phyloP scores from a whole-genome alignment of 1,140 invertebrate species.

The Caenorhabditis briggsae region DNA sequence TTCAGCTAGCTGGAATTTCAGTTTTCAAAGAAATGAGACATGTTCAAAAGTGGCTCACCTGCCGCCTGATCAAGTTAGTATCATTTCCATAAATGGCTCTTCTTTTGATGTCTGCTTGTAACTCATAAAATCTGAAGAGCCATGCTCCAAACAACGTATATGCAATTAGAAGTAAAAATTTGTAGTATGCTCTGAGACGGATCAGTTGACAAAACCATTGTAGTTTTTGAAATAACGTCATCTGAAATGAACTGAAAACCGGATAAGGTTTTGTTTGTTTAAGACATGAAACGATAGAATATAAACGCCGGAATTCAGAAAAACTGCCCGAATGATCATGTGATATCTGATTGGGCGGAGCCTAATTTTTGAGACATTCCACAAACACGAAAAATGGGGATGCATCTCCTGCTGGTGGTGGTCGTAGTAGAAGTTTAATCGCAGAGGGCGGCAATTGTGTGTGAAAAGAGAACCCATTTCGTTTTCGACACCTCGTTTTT shows the following conservation, averaged over 20 bases:
- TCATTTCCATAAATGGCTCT: neutral
- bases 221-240: conserved; percentile 14
- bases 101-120: conserved; percentile 6
- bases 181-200: conserved; percentile 17
- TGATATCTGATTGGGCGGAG: no score
- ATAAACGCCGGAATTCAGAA: no score
- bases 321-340: no score
- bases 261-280: neutral
- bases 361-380: no score
- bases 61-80: neutral
- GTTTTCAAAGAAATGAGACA: no score
- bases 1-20: neutral
- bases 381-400: no score
- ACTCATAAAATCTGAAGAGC: conserved; percentile 39
- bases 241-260: neutral
- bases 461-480: conserved; percentile 51
- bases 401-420: no score
- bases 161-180: conserved; percentile 17
- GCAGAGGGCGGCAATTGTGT: conserved; percentile 24
- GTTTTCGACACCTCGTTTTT: conserved; percentile 52
- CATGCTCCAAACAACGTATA: conserved; percentile 37
- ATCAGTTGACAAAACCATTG: conserved; percentile 38
- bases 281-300: no score
- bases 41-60: neutral
- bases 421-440: conserved; percentile 20